Evolutionary conservation across 2,888 invertebrate genomes (phyloP).

Genomic region (Serrognathus titanus): DNA sequence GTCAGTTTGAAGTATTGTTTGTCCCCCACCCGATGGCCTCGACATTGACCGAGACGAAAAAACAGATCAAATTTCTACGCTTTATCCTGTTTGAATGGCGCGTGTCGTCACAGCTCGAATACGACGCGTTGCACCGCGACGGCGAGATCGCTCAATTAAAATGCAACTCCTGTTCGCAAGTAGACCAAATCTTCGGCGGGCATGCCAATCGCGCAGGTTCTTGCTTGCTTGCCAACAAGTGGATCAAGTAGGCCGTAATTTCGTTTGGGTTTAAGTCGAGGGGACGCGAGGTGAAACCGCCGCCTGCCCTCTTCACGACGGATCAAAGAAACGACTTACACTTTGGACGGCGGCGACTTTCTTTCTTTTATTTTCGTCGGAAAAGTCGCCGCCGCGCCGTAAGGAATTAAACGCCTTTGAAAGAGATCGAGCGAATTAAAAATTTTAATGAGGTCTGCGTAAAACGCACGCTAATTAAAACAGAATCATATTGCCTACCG

Average conservation of each 20-base stretch:
- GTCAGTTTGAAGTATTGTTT: constrained; percentile 23
- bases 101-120: constrained; percentile 34
- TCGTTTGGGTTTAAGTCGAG: constrained; percentile 27
- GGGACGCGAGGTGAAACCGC: constrained; percentile 25
- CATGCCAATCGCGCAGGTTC: constrained; percentile 27
- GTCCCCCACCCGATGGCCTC: constrained; percentile 19
- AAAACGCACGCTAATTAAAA: too few species aligned
- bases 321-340: neutral
- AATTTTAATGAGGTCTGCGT: too few species aligned
- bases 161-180: constrained; percentile 37
- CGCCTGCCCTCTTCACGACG: constrained; percentile 6
- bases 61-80: constrained; percentile 40
- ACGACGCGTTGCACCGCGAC: constrained; percentile 18
- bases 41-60: constrained; percentile 14
- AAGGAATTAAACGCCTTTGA: too few species aligned
- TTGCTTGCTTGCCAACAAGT: constrained; percentile 11
- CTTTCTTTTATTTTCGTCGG: too few species aligned
- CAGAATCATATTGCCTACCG: too few species aligned
- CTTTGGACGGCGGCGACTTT: too few species aligned
- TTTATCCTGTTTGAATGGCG: constrained; percentile 30
- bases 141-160: constrained; percentile 28
- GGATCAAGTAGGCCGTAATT: constrained; percentile 28
- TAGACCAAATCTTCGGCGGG: constrained; percentile 39
- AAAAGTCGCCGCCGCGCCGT: too few species aligned
- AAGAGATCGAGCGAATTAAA: too few species aligned